A percentile compares a stretch with the other conserved stretches of the same genome.
Evolutionary conservation across 2,113 vertebrate species (phyloP).

Genomic region (Prietella phreatophila): DNA sequence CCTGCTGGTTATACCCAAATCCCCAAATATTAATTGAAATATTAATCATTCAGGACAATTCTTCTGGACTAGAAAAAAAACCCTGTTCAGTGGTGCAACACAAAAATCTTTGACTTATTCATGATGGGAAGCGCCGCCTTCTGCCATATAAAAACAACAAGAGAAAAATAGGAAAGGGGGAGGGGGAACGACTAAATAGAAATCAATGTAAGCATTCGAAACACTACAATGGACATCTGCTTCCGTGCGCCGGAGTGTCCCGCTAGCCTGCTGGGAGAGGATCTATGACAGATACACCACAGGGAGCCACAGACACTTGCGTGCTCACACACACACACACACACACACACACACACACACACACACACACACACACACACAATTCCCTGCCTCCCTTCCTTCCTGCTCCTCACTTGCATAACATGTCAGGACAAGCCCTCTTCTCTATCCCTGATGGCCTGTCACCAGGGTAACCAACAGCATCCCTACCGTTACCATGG

Average conservation of each 20-base stretch:
- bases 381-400: not conserved
- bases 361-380: slow-evolving; percentile 26
- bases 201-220: slow-evolving; percentile 41
- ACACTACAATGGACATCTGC: slow-evolving; percentile 47
- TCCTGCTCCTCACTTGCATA: slow-evolving; percentile 18
- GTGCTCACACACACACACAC: slow-evolving; percentile 20
- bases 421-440: slow-evolving; percentile 34
- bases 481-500: slow-evolving; percentile 54
- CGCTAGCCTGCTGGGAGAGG: slow-evolving; percentile 39
- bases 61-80: slow-evolving; percentile 1
- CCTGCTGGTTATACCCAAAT: slow-evolving; percentile 28
- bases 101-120: slow-evolving; percentile 44
- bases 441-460: slow-evolving; percentile 28
- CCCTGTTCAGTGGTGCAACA: slow-evolving; percentile 16
- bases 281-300: slow-evolving; percentile 33
- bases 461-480: slow-evolving; percentile 55
- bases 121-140: slow-evolving; percentile 37
- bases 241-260: slow-evolving; percentile 23
- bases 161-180: not conserved
- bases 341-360: slow-evolving; percentile 1
- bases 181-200: not conserved
- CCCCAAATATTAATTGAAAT: slow-evolving; percentile 16
- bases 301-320: not conserved
- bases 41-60: slow-evolving; percentile 41
- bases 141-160: not conserved